Evolutionary conservation across 2,888 invertebrate species (phyloP).

Genomic region (Epinotia bilunana): DNA sequence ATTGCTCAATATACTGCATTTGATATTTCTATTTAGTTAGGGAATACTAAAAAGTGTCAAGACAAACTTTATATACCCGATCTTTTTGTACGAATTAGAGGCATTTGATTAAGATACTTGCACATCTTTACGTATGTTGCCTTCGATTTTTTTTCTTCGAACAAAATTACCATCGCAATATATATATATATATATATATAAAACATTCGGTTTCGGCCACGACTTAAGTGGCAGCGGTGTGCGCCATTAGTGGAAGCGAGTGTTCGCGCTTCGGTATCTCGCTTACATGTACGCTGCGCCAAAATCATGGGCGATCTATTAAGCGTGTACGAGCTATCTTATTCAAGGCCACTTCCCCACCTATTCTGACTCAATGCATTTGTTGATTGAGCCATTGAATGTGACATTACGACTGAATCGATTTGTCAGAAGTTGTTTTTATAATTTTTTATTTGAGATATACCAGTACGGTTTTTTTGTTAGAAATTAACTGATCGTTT

Average conservation of each 20-base stretch:
- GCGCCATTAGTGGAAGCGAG: too few species aligned
- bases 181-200: too few species aligned
- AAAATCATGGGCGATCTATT: not conserved
- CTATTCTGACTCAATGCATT: slow-evolving; percentile 2
- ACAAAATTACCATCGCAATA: too few species aligned
- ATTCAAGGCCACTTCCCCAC: not conserved
- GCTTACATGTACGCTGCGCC: too few species aligned
- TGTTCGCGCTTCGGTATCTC: too few species aligned
- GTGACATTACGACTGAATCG: not conserved
- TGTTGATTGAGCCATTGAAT: slow-evolving; percentile 14
- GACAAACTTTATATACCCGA: too few species aligned
- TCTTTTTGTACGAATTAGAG: slow-evolving; percentile 11
- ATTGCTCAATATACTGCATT: not conserved
- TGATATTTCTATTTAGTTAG: slow-evolving; percentile 16
- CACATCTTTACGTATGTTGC: too few species aligned
- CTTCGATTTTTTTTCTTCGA: too few species aligned
- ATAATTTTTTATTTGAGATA: slow-evolving; percentile 6
- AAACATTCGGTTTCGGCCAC: not conserved
- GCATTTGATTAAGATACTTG: too few species aligned
- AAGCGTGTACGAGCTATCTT: not conserved
- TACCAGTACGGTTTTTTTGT: slow-evolving; percentile 34
- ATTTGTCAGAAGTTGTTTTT: slow-evolving; percentile 19
- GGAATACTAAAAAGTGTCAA: not conserved
- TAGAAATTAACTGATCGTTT: slow-evolving; percentile 24
- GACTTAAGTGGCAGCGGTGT: not conserved